Evolutionary conservation across 1,140 invertebrate species (phyloP).

Genomic region (Drosophila fuyamai): DNA sequence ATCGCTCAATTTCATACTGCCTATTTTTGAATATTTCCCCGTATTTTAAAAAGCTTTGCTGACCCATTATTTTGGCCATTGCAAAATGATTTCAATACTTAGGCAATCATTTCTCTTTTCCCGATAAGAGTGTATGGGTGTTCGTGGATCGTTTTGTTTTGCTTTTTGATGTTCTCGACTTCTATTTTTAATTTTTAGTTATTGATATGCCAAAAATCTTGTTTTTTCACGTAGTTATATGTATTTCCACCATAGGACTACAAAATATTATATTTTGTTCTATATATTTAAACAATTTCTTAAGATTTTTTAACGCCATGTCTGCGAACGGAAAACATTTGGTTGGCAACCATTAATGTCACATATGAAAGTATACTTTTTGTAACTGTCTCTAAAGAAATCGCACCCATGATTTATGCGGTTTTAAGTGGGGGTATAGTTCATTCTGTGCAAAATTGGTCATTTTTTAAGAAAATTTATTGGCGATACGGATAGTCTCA

Average conservation of each 20-base stretch:
- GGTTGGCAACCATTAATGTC: conserved; percentile 25
- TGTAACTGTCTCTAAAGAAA: conserved; percentile 21
- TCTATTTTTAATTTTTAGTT: conserved; percentile 80
- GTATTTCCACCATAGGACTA: conserved; percentile 41
- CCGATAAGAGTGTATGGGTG: conserved; percentile 9
- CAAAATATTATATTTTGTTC: conserved; percentile 37
- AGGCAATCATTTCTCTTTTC: conserved; percentile 20
- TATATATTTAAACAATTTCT: conserved; percentile 27
- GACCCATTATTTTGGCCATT: conserved; percentile 54
- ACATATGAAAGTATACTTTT: conserved; percentile 12
- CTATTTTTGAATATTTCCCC: conserved; percentile 69
- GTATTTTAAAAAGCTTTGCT: conserved; percentile 62
- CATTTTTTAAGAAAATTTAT: too few relatives aligned
- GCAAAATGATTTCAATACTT: conserved; percentile 48
- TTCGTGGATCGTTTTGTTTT: conserved; percentile 41
- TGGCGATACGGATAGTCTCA: too few relatives aligned
- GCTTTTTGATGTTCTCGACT: conserved; percentile 47
- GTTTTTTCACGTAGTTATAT: conserved; percentile 43
- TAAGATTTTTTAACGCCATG: conserved; percentile 64
- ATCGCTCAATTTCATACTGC: conserved; percentile 24
- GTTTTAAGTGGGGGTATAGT: too few relatives aligned
- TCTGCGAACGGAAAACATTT: conserved; percentile 48
- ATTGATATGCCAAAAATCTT: conserved; percentile 80
- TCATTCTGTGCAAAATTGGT: too few relatives aligned
- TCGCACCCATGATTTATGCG: conserved; percentile 25